phyloP scores from a whole-genome alignment of 2,888 invertebrate species.

The Crocallis elinguaria region DNA sequence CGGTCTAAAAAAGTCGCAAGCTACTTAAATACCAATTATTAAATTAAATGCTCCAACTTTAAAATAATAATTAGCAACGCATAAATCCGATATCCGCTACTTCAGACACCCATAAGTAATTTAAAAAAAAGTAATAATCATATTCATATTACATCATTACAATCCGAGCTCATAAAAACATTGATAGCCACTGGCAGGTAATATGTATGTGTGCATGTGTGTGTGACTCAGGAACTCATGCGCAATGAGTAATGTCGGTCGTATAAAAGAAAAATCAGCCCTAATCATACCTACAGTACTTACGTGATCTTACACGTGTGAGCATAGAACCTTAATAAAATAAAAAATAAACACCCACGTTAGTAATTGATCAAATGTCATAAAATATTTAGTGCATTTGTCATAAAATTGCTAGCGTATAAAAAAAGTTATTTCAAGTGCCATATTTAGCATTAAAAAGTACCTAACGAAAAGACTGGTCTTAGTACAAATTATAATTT shows the following conservation, averaged over 20 bases:
- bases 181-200: slow-evolving; percentile 31
- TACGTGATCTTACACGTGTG: slow-evolving; percentile 5
- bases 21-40: no score
- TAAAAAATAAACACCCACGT: neutral
- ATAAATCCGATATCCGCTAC: neutral
- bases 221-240: slow-evolving; percentile 34
- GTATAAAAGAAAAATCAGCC: slow-evolving; percentile 46
- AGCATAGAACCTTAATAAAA: neutral
- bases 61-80: neutral
- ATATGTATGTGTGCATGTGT: neutral
- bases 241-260: slow-evolving; percentile 11
- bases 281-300: slow-evolving; percentile 36
- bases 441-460: no score
- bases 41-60: no score
- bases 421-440: no score
- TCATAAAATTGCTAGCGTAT: no score
- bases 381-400: no score
- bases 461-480: no score
- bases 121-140: neutral
- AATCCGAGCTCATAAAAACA: slow-evolving; percentile 15
- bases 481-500: no score
- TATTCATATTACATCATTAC: slow-evolving; percentile 11
- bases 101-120: neutral
- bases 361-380: neutral
- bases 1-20: no score